phyloP scores from a whole-genome alignment of 2,888 invertebrate species.

The Gortyna flavago region DNA sequence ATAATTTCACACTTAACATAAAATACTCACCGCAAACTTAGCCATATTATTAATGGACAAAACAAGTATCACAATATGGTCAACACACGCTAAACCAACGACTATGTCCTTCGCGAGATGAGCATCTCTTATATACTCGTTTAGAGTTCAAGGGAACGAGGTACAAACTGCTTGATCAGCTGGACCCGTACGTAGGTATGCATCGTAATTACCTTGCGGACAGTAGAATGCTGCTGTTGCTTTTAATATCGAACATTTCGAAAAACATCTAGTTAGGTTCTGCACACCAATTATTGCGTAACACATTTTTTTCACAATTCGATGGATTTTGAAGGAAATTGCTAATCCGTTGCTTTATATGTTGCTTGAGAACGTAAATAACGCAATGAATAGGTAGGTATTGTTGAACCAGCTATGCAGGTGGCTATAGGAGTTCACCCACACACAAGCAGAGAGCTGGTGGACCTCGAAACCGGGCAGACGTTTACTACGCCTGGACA shows the following conservation, averaged over 20 bases:
- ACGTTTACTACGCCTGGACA: too few relatives aligned
- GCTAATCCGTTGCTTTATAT: too few relatives aligned
- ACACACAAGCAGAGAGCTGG: too few relatives aligned
- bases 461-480: too few relatives aligned
- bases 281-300: background rate
- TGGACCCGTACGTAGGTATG: conserved; percentile 18
- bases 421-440: too few relatives aligned
- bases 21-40: conserved; percentile 52
- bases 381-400: too few relatives aligned
- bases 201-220: conserved; percentile 21
- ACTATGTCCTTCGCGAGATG: conserved; percentile 44
- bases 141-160: conserved; percentile 23
- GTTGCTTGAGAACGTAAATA: too few relatives aligned
- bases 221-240: conserved; percentile 10
- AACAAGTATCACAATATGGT: conserved; percentile 35
- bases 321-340: background rate
- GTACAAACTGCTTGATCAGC: background rate
- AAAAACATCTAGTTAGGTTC: background rate
- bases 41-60: conserved; percentile 39
- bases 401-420: too few relatives aligned
- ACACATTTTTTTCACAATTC: background rate
- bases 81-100: conserved; percentile 13
- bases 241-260: conserved; percentile 4
- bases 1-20: background rate
- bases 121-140: conserved; percentile 53